Base-by-base conservation (phyloP, 2,113 vertebrate genomes). In the Progne subis region DNA sequence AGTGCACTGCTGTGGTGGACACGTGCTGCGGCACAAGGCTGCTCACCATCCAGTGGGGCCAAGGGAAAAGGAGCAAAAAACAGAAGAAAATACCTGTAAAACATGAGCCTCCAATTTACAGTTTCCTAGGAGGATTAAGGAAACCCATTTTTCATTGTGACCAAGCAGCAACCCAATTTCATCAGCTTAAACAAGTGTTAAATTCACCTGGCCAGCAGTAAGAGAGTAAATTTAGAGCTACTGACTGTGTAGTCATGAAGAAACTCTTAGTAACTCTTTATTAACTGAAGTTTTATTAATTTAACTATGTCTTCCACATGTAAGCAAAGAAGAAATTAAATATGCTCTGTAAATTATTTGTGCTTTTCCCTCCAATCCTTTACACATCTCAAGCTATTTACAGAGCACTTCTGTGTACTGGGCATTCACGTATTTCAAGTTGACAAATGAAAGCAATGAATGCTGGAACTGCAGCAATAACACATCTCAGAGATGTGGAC, bases 341-440 rank as follows among this genome's bases (percentile, higher is more conserved):
- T 17, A 16, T 65, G 41, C 46, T 53, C 41, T 60, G 41, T 24
- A 72, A 47, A 72, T 43, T 0, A 53, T 77, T 59, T 80, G 34
- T 57, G 8, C 59, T 91, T 86, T 80, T 63, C 31, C 16, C 32
- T 64, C 34, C 63, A 26, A 12, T 26, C 18, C 23, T 74, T 92
- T 56, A 26, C 53, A 39, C 15, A 26, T 50, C 26, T 91, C 32
- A 34, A 34, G 39, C 32, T 12, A 6, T 31, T 28, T 43, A 80
- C 26, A 86, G 49, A 64, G 28, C 17, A 41, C 29, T 49, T 29
- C 21, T 21, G 26, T 5, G 39, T 63, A 44, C n/a, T 18, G 9
- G 55, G 24, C 46, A 39, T 65, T 71, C 52, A 24, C 0, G 0
- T 37, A 82, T 70, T 78, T 65, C 28, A 32, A 18, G 32, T 0